Conservation (phyloP, 1,140 invertebrate species). For the Tachypleus tridentatus region DNA sequence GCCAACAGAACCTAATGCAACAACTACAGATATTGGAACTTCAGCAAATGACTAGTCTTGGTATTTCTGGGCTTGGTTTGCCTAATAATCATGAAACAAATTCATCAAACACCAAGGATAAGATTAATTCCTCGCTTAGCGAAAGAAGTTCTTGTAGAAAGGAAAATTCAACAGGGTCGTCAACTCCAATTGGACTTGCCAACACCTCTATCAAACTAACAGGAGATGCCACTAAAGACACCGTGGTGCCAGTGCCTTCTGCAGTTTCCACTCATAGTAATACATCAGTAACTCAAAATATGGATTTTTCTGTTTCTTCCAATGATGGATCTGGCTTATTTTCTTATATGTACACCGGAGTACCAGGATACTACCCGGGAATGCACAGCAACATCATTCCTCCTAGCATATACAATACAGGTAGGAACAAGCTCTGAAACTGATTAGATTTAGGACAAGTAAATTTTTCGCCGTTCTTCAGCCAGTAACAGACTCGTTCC, state of each 20-base stretch:
- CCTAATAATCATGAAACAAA: no score
- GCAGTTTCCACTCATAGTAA: no score
- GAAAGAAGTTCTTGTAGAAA: not conserved
- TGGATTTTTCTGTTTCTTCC: constrained; percentile 17
- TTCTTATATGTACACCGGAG: constrained; percentile 35
- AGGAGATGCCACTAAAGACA: not conserved
- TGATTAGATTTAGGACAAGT: no score
- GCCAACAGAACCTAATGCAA: constrained; percentile 16
- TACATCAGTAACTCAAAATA: no score
- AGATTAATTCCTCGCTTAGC: no score
- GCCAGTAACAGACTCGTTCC: no score
- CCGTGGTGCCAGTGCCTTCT: not conserved
- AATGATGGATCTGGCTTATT: constrained; percentile 31
- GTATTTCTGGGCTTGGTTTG: not conserved
- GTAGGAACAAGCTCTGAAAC: constrained; percentile 27
- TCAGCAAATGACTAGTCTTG: constrained; percentile 19
- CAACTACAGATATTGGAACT: constrained; percentile 22
- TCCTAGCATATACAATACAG: constrained; percentile 29
- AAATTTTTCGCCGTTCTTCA: no score
- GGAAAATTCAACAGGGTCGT: not conserved
- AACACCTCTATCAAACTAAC: not conserved
- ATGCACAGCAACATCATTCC: constrained; percentile 33
- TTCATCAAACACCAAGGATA: no score
- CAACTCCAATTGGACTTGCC: not conserved
- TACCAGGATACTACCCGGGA: constrained; percentile 34